phyloP scores from a whole-genome alignment of 2,888 invertebrate species.

The Drosophila ezoana region DNA sequence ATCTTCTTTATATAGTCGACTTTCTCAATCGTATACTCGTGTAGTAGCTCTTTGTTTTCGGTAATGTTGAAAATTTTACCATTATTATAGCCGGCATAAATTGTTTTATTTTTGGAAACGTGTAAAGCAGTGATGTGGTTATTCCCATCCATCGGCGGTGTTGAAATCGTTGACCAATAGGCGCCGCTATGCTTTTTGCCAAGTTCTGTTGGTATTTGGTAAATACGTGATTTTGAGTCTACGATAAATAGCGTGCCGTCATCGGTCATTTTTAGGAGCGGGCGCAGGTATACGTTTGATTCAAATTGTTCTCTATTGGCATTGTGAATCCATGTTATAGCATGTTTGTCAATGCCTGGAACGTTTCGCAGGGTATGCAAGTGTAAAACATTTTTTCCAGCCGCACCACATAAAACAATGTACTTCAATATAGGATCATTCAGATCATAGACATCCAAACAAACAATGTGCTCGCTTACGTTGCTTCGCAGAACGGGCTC shows the following conservation, averaged over 20 bases:
- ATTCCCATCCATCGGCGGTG: constrained; percentile 42
- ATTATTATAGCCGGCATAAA: constrained; percentile 78
- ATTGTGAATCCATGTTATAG: constrained; percentile 78
- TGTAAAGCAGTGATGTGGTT: constrained; percentile 71
- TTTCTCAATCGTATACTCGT: constrained; percentile 33
- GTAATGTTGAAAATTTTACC: constrained; percentile 77
- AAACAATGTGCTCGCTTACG: constrained; percentile 81
- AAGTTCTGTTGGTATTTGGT: constrained; percentile 67
- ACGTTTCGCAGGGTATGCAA: constrained; percentile 76
- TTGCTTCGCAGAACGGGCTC: constrained; percentile 80
- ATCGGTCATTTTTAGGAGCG: constrained; percentile 54
- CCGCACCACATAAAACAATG: constrained; percentile 81
- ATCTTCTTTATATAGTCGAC: constrained; percentile 78
- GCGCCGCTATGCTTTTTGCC: constrained; percentile 4
- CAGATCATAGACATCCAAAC: constrained; percentile 82
- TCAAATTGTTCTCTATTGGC: constrained; percentile 56
- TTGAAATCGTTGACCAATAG: constrained; percentile 74
- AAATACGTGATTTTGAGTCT: constrained; percentile 81
- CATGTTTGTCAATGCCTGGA: constrained; percentile 18
- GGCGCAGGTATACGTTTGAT: constrained; percentile 75
- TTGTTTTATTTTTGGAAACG: constrained; percentile 42
- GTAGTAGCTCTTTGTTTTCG: constrained; percentile 38
- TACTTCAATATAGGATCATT: constrained; percentile 78
- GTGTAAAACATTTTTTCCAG: constrained; percentile 73
- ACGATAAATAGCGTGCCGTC: constrained; percentile 73